These are phyloP conservation scores for Apamea epomidion DNA, from an alignment of 2,888 invertebrate genomes.

Conservation along the genomic window DNA sequence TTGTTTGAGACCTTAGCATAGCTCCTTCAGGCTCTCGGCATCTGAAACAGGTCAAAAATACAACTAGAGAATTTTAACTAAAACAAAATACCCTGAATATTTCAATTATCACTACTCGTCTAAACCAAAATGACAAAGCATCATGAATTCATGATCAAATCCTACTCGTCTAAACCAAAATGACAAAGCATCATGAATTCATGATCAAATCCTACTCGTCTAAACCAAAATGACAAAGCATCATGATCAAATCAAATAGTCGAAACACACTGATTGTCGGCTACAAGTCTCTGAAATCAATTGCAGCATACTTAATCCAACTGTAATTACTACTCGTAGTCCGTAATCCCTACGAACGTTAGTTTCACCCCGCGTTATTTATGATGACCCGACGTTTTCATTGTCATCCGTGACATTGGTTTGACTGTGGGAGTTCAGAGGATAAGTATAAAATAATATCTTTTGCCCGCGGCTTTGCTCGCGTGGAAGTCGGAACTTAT, in stretches of 20 bases:
- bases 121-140: not conserved
- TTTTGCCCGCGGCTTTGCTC: not conserved
- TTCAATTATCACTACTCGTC: not conserved
- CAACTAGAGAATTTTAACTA: not conserved
- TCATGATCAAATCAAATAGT: slow-evolving; percentile 42
- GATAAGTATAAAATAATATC: not conserved
- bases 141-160: no score
- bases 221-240: not conserved
- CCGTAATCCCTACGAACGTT: slow-evolving; percentile 68
- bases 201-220: no score
- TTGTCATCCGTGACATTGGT: slow-evolving; percentile 32
- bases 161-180: not conserved
- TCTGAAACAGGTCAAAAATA: not conserved
- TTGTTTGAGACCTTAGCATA: no score
- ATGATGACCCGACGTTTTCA: slow-evolving; percentile 50
- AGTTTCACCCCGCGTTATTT: slow-evolving; percentile 65
- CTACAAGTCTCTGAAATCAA: slow-evolving; percentile 66
- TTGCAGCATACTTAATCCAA: slow-evolving; percentile 71
- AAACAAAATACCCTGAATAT: not conserved
- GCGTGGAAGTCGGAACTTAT: not conserved
- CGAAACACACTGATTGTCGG: slow-evolving; percentile 36
- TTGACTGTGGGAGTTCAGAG: slow-evolving; percentile 4
- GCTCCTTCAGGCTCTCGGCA: not conserved
- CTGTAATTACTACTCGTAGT: slow-evolving; percentile 73
- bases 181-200: slow-evolving; percentile 2